phyloP scores from a whole-genome alignment of 2,797 vertebrate genomes.

The Coranthus polyacanthus region DNA sequence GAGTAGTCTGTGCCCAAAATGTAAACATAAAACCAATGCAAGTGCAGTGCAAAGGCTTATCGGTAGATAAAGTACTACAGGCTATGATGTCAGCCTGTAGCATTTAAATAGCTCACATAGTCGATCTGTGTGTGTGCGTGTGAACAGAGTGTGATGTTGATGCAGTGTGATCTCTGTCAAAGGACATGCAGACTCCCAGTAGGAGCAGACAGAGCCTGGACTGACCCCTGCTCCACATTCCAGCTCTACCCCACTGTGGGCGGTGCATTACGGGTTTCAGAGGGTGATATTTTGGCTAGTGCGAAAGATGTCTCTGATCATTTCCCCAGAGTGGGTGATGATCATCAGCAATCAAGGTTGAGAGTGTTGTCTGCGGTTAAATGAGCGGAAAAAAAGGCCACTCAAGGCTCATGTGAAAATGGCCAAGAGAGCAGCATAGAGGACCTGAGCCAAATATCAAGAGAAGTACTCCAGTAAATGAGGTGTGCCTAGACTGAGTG shows the following conservation, averaged over 20 bases:
- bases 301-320: constrained; percentile 55
- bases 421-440: constrained; percentile 52
- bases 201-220: constrained; percentile 41
- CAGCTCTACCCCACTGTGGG: constrained; percentile 38
- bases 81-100: constrained; percentile 3
- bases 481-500: constrained; percentile 61
- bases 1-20: constrained; percentile 14
- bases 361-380: constrained; percentile 43
- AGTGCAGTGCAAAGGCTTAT: constrained; percentile 15
- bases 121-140: constrained; percentile 24
- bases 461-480: constrained; percentile 73
- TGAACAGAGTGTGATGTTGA: constrained; percentile 53
- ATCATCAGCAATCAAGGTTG: constrained; percentile 60
- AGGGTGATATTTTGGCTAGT: constrained; percentile 60
- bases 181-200: constrained; percentile 55
- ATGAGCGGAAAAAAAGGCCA: constrained; percentile 42
- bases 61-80: constrained; percentile 9
- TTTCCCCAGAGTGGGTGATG: constrained; percentile 64
- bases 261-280: constrained; percentile 51
- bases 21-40: constrained; percentile 15
- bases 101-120: constrained; percentile 9
- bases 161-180: constrained; percentile 51
- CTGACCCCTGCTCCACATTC: constrained; percentile 63
- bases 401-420: constrained; percentile 54
- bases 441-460: constrained; percentile 60